Percentiles rank a stretch among this genome's conserved stretches.
Conservation (phyloP, 2,113 vertebrate species). For the Bucco capensis region DNA sequence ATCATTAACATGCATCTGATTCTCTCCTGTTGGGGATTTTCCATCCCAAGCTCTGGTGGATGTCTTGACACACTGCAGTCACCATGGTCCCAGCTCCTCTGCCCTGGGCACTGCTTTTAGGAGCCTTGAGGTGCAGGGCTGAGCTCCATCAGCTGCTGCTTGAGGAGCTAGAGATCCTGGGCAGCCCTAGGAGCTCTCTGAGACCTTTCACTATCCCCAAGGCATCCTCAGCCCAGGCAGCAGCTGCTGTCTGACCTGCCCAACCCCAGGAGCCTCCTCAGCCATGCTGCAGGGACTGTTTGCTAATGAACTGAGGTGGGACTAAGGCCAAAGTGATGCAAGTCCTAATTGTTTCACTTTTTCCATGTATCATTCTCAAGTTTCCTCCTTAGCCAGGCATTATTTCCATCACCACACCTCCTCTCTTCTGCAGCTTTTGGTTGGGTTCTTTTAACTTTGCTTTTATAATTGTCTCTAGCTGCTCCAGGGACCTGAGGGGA, state of each 20-base stretch:
- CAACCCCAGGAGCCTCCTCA: neutral
- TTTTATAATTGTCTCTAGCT: neutral
- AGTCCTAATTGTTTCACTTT: constrained; percentile 41
- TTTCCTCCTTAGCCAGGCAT: constrained; percentile 9
- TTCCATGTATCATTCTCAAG: constrained; percentile 45
- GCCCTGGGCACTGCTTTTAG: neutral
- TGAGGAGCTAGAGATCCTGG: fast-evolving
- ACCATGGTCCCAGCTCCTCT: fast-evolving
- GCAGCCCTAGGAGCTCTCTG: neutral
- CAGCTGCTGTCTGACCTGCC: neutral
- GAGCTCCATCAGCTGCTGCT: fast-evolving
- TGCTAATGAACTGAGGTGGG: neutral
- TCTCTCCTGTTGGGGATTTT: neutral
- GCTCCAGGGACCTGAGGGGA: neutral
- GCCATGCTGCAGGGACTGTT: fast-evolving
- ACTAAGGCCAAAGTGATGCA: neutral
- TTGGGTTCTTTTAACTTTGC: constrained; percentile 28
- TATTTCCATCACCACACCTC: constrained; percentile 12
- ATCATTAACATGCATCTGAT: neutral
- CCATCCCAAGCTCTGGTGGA: fast-evolving
- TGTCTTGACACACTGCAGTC: neutral
- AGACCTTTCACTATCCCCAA: fast-evolving
- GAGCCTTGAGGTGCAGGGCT: neutral
- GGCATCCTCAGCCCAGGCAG: neutral
- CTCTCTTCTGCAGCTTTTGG: constrained; percentile 23